Conservation (phyloP, 2,113 vertebrate genomes). For the Forbesichthys papilliferus region DNA sequence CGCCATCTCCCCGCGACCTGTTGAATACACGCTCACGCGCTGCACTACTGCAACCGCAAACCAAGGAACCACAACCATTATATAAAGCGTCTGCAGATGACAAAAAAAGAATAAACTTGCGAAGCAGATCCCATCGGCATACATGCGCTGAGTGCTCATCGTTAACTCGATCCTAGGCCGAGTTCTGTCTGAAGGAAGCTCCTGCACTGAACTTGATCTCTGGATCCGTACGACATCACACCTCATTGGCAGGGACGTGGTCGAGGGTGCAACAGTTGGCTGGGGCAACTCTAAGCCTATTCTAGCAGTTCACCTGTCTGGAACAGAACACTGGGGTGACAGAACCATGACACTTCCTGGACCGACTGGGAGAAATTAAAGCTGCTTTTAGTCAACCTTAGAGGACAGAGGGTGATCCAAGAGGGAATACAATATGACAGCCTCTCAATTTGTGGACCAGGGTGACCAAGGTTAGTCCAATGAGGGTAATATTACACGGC, state of each 20-base stretch:
- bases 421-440: conserved; percentile 9
- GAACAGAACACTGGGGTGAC: conserved; percentile 13
- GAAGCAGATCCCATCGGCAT: conserved; percentile 38
- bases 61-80: conserved; percentile 23
- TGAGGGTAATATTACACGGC: too few relatives aligned
- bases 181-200: conserved; percentile 18
- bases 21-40: conserved; percentile 1
- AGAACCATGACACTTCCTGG: neutral
- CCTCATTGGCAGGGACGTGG: conserved; percentile 35
- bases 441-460: conserved; percentile 11
- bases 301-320: neutral
- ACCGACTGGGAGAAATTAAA: conserved; percentile 26
- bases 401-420: neutral
- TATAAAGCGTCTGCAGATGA: conserved; percentile 47
- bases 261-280: conserved; percentile 30
- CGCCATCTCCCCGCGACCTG: conserved; percentile 24
- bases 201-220: conserved; percentile 19
- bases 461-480: neutral
- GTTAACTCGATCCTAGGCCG: conserved; percentile 33
- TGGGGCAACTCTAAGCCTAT: conserved; percentile 3
- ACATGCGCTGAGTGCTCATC: conserved; percentile 20
- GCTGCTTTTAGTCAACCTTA: conserved; percentile 6
- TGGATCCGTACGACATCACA: conserved; percentile 29
- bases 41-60: conserved; percentile 39
- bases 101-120: conserved; percentile 28